Percentiles rank a stretch among this genome's conserved stretches.
phyloP scores from a whole-genome alignment of 2,797 vertebrate genomes.

The Apodemus agrarius region DNA sequence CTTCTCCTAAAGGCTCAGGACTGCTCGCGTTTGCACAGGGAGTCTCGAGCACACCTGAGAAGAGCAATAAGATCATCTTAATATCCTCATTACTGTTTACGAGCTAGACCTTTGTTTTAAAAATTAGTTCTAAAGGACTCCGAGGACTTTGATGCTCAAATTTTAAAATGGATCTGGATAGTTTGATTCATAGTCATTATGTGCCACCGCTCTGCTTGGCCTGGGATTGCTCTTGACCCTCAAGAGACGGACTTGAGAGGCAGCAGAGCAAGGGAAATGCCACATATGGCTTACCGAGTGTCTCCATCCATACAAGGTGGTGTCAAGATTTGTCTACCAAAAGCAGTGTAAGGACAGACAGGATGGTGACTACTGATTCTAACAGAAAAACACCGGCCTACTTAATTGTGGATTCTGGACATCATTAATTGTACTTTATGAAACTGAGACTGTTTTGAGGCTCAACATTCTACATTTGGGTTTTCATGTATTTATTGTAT shows the following conservation, averaged over 20 bases:
- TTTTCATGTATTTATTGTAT: neutral
- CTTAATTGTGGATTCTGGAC: neutral
- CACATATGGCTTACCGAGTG: neutral
- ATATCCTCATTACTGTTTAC: conserved; percentile 49
- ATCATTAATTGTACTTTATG: neutral
- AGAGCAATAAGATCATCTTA: conserved; percentile 19
- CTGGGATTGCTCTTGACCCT: neutral
- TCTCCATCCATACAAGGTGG: neutral
- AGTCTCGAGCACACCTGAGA: neutral
- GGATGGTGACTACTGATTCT: neutral
- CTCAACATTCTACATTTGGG: neutral
- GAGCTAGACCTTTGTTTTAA: conserved; percentile 55
- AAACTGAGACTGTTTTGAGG: neutral
- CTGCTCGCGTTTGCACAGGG: neutral
- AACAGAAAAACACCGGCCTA: neutral
- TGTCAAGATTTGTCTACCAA: neutral
- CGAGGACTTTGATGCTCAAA: neutral
- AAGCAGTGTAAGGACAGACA: neutral
- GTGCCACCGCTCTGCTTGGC: neutral
- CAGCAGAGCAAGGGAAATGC: neutral
- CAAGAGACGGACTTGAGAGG: neutral
- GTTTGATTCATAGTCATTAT: neutral
- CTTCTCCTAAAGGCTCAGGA: neutral
- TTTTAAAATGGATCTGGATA: conserved; percentile 29
- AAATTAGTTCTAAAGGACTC: conserved; percentile 45